A percentile compares a stretch with the other conserved stretches of the same genome.
Evolutionary conservation across 2,113 vertebrate genomes (phyloP).

Genomic region (Nothocercus nigrocapillus): DNA sequence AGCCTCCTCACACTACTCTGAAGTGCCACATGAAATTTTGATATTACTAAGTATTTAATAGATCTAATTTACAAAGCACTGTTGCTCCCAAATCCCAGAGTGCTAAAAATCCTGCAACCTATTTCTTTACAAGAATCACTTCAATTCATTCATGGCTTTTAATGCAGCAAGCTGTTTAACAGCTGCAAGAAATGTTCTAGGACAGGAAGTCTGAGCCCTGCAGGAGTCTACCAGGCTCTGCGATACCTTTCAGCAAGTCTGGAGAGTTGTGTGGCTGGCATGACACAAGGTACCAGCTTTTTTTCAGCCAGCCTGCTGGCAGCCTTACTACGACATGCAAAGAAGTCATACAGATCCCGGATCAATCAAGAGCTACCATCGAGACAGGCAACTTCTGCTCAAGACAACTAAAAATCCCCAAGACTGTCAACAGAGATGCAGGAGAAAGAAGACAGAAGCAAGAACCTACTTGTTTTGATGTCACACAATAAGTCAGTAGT

Average conservation of each 20-base stretch:
- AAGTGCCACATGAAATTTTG: constrained; percentile 29
- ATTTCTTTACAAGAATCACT: neutral
- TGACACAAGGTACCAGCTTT: neutral
- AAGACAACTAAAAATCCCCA: too few relatives aligned
- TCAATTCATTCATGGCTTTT: neutral
- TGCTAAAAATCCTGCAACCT: constrained; percentile 35
- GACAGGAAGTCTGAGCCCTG: neutral
- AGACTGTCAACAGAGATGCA: neutral
- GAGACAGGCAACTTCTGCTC: neutral
- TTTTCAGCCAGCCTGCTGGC: neutral
- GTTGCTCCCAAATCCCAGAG: constrained; percentile 34
- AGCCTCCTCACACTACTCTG: neutral
- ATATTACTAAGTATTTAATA: constrained; percentile 53
- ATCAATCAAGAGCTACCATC: neutral
- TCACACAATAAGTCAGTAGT: neutral
- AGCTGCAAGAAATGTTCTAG: neutral
- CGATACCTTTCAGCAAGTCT: neutral
- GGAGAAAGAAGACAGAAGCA: neutral
- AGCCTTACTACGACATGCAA: neutral
- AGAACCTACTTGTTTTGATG: neutral
- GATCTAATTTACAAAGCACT: constrained; percentile 51
- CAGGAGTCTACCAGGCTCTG: neutral
- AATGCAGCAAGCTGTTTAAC: constrained; percentile 41
- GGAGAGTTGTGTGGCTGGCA: neutral
- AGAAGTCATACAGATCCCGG: neutral